A percentile compares a stretch with the other conserved stretches of the same genome.
Conservation (phyloP, 2,888 invertebrate genomes). For the Drosophila kokeensis region DNA sequence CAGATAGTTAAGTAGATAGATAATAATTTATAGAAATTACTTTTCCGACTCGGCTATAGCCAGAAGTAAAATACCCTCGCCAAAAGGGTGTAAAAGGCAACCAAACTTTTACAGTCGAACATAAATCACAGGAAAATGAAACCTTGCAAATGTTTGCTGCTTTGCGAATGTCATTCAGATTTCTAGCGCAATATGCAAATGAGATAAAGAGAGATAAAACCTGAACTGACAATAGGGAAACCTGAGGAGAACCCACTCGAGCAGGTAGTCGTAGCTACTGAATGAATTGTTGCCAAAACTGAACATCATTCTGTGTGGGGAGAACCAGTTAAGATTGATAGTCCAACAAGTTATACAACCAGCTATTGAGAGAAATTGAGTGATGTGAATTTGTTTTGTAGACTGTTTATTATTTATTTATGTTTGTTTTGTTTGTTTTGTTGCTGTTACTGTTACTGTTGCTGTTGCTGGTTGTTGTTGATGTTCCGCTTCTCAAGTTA, state of each 20-base stretch:
- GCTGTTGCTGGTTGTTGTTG: neutral
- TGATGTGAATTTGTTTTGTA: slow-evolving; percentile 17
- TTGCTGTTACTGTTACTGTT: neutral
- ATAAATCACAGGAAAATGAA: slow-evolving; percentile 3
- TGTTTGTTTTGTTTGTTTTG: slow-evolving; percentile 5
- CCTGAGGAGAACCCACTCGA: slow-evolving; percentile 18
- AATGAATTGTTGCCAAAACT: slow-evolving; percentile 11
- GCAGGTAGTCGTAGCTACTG: slow-evolving; percentile 31
- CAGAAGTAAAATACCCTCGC: neutral
- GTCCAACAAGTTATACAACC: slow-evolving; percentile 10
- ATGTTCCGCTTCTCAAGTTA: slow-evolving; percentile 25
- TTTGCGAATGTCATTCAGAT: slow-evolving; percentile 8
- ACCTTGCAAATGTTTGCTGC: slow-evolving; percentile 9
- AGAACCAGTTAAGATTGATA: slow-evolving; percentile 17
- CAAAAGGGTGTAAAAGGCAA: neutral
- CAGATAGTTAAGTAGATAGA: neutral
- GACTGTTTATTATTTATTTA: neutral
- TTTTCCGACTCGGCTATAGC: neutral
- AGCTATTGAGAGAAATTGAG: slow-evolving; percentile 20
- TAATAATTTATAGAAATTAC: neutral
- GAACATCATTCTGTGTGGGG: neutral
- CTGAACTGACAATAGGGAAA: slow-evolving; percentile 20
- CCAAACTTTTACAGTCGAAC: neutral
- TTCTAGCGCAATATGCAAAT: slow-evolving; percentile 10
- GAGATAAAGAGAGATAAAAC: neutral